Evolutionary conservation across 2,888 invertebrate genomes (phyloP).

Genomic region (Drosophila emarginata): DNA sequence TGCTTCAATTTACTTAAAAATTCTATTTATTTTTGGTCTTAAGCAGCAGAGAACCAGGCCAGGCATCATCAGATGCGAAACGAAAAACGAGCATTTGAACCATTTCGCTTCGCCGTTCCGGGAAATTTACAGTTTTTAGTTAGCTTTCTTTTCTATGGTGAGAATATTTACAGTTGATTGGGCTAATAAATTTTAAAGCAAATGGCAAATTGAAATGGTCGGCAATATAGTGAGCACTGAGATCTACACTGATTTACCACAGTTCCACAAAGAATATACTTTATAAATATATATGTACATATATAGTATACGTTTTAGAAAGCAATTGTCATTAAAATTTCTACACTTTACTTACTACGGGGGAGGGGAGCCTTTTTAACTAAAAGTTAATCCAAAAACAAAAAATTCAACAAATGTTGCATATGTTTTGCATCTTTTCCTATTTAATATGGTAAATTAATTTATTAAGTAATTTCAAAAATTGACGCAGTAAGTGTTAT

Average conservation of each 20-base stretch:
- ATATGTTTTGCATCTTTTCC: too few relatives aligned
- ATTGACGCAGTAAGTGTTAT: too few relatives aligned
- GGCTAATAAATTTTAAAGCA: slow-evolving; percentile 24
- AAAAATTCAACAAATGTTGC: too few relatives aligned
- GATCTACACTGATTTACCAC: not conserved
- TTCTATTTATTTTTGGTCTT: slow-evolving; percentile 71
- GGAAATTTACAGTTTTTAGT: slow-evolving; percentile 28
- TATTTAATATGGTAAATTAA: too few relatives aligned
- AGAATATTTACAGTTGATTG: slow-evolving; percentile 51
- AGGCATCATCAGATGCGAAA: not conserved
- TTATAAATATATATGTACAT: not conserved
- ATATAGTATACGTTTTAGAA: not conserved
- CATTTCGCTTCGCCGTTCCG: slow-evolving; percentile 5
- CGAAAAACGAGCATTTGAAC: not conserved
- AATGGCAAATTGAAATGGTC: not conserved
- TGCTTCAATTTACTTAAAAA: slow-evolving; percentile 71
- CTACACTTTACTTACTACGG: not conserved
- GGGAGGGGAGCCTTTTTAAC: too few relatives aligned
- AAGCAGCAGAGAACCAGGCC: slow-evolving; percentile 34
- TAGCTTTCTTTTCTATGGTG: slow-evolving; percentile 19
- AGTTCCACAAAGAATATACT: not conserved
- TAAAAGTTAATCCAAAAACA: too few relatives aligned
- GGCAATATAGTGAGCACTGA: not conserved
- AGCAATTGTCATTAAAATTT: not conserved
- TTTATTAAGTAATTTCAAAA: not conserved